phyloP scores from a whole-genome alignment of 53 echinoderm and acorn worm species.

The Crossaster papposus region DNA sequence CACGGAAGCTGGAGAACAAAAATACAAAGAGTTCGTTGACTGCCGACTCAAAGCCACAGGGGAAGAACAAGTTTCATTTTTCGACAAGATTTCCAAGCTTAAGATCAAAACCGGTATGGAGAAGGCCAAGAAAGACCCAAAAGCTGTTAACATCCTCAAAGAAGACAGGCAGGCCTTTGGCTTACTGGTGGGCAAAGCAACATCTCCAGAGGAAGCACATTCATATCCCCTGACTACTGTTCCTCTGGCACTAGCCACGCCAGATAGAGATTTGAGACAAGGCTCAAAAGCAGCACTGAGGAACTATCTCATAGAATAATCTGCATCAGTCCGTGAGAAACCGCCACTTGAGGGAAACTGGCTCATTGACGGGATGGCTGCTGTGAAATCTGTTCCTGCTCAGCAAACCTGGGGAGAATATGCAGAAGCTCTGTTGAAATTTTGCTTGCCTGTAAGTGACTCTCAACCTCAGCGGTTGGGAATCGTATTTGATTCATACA shows the following conservation, averaged over 20 bases:
- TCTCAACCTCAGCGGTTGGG: not conserved
- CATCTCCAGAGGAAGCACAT: constrained; percentile 11
- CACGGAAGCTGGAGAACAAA: not conserved
- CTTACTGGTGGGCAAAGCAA: constrained; percentile 8
- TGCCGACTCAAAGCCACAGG: no score
- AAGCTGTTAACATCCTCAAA: constrained; percentile 8
- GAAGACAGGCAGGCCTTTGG: constrained; percentile 12
- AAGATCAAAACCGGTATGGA: constrained; percentile 16
- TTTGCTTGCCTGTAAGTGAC: no score
- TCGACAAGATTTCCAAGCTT: constrained; percentile 25
- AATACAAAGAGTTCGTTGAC: no score
- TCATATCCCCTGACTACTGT: constrained; percentile 17
- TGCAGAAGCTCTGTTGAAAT: no score
- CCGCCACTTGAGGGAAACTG: not conserved
- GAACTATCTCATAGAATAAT: constrained; percentile 16
- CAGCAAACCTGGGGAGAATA: constrained; percentile 24
- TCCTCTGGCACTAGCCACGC: constrained; percentile 2
- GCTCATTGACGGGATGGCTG: constrained; percentile 13
- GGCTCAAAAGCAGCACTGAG: constrained; percentile 22
- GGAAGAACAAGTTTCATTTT: not conserved
- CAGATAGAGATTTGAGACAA: constrained; percentile 13
- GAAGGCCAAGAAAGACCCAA: constrained; percentile 15
- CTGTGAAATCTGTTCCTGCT: constrained; percentile 19
- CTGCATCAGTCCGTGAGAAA: not conserved
- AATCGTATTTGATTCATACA: constrained; percentile 9